A percentile compares a stretch with the other conserved stretches of the same genome.
Conservation (phyloP, 2,888 invertebrate species). For the Drosophila rellima region DNA sequence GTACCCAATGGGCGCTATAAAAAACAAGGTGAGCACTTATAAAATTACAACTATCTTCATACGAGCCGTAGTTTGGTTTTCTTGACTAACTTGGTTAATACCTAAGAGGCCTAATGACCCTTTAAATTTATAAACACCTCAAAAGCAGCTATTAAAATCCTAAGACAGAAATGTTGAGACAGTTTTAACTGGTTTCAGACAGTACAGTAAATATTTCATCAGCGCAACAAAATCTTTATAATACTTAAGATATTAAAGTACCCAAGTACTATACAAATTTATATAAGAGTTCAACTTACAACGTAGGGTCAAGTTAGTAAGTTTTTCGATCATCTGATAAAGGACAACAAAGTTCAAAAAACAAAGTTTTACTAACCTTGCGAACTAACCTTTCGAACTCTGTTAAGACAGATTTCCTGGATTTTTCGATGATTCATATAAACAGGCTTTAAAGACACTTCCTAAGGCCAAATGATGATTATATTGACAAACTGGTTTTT, state of each 20-base stretch:
- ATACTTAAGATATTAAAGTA: not conserved
- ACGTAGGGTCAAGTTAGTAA: not conserved
- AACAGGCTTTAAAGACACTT: not conserved
- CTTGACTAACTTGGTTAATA: not conserved
- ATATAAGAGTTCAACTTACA: not conserved
- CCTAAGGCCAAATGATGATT: not conserved
- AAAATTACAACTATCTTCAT: constrained; percentile 8
- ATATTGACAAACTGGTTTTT: not conserved
- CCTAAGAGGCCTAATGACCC: constrained; percentile 11
- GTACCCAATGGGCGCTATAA: constrained; percentile 24
- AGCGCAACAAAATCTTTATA: not conserved
- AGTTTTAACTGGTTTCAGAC: not conserved
- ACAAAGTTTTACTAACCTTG: too few relatives aligned
- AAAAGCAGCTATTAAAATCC: not conserved
- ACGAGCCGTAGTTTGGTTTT: not conserved
- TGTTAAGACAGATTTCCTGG: not conserved
- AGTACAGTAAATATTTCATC: not conserved
- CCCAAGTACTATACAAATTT: not conserved
- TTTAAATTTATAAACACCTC: not conserved
- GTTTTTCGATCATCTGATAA: not conserved
- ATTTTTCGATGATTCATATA: not conserved
- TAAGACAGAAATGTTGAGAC: not conserved
- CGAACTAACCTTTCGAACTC: not conserved
- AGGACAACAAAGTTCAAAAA: not conserved
- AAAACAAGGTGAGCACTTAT: constrained; percentile 32